Percentiles rank a stretch among this genome's conserved stretches.
Evolutionary conservation across 2,888 invertebrate genomes (phyloP).

Genomic region (Octonoba sinensis): DNA sequence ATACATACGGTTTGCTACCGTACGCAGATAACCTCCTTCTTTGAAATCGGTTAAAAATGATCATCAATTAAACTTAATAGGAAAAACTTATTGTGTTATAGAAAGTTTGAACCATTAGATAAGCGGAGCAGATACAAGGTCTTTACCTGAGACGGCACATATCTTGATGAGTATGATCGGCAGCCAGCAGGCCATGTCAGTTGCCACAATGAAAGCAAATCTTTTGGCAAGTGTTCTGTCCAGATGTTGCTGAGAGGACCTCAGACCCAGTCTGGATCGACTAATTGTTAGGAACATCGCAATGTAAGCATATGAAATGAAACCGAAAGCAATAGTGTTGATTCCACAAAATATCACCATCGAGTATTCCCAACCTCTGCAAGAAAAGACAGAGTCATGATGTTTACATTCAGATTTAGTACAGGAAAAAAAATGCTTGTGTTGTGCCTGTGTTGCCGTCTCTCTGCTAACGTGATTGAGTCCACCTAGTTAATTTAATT

Average conservation of each 20-base stretch:
- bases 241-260: constrained; percentile 74
- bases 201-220: constrained; percentile 76
- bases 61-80: too few relatives aligned
- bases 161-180: constrained; percentile 76
- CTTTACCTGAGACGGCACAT: constrained; percentile 75
- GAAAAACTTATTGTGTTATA: too few relatives aligned
- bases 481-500: too few relatives aligned
- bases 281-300: constrained; percentile 76
- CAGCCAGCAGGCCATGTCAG: constrained; percentile 77
- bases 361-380: constrained; percentile 75
- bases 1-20: too few relatives aligned
- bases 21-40: too few relatives aligned
- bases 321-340: constrained; percentile 75
- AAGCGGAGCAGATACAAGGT: too few relatives aligned
- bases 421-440: background rate
- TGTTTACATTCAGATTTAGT: background rate
- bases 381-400: background rate
- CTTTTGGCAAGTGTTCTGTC: constrained; percentile 76
- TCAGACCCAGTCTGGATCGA: constrained; percentile 75
- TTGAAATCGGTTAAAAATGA: too few relatives aligned
- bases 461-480: too few relatives aligned
- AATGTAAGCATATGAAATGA: constrained; percentile 76
- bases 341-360: constrained; percentile 75
- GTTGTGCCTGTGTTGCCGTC: too few relatives aligned
- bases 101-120: too few relatives aligned